These are phyloP conservation scores for Tubulanus polymorphus DNA, from an alignment of 2,888 invertebrate species.

Conservation along the genomic window DNA sequence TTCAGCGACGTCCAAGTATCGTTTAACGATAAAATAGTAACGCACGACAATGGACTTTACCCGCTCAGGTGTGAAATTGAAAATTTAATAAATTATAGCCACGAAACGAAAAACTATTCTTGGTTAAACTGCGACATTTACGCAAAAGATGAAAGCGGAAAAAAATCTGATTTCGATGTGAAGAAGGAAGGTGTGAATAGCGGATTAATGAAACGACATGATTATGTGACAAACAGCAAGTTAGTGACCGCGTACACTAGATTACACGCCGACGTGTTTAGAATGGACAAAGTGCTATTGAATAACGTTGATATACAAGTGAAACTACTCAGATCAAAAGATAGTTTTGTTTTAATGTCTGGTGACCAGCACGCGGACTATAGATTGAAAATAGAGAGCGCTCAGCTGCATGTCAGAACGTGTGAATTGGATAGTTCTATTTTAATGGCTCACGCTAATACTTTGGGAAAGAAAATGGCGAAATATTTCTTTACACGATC, in stretches of 20 bases:
- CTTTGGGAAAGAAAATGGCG: background rate
- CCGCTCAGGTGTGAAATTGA: background rate
- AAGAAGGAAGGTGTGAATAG: background rate
- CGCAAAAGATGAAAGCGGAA: background rate
- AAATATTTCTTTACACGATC: background rate
- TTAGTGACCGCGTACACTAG: background rate
- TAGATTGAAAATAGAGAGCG: background rate
- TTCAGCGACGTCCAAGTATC: background rate
- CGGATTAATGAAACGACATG: background rate
- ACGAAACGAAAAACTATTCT: background rate
- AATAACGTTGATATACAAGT: background rate
- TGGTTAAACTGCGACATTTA: background rate
- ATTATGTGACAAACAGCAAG: background rate
- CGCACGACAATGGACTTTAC: background rate
- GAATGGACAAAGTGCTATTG: background rate
- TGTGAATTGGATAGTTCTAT: background rate
- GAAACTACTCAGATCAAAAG: background rate
- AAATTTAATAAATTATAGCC: background rate
- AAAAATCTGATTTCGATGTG: background rate
- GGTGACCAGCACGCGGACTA: background rate
- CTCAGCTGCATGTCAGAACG: background rate
- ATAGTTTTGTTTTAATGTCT: background rate
- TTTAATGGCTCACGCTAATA: background rate
- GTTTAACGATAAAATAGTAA: background rate
- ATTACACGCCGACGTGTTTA: background rate